Evolutionary conservation across 2,888 invertebrate species (phyloP), one percentile per base, ranked within the genome.

Genomic region (Meghimatium bilineatum): DNA sequence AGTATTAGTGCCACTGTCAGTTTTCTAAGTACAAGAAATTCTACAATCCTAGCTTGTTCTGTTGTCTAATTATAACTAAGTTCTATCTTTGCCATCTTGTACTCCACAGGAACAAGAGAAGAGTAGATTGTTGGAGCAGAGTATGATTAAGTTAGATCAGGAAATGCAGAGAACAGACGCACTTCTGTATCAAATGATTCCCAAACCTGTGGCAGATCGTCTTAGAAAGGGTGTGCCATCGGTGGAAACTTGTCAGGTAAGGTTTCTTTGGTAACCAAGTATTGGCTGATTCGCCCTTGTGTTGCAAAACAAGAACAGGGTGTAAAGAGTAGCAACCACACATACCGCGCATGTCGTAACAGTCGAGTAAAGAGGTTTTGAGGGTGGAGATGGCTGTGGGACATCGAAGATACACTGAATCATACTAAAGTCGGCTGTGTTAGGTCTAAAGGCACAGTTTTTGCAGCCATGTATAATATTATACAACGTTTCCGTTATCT

Each of bases 101-200:
- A 29, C 32, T 29, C 12, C 6, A 3, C 97, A 99, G 94, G 99
- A 99, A 92, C 97, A 98, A 90, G 96, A 98, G 92, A 99, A 99
- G 94, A 98, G 98, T 85, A 97, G 97, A 93, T 98, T 98, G 91
- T 94, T 99, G 78, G 98, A 98, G 91, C 98, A 98, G 91, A 98
- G 98, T 0, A 99, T 99, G 98, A 95, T 96, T 89, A 97, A 98
- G 92, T 94, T 99, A 87, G 99, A 99, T 92, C 97, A 97, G 88
- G 99, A 99, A 94, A 98, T 99, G 97, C 96, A 96, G 91, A 95
- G 98, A 86, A 99, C 99, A 0, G 99, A 99, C 92, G 97, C 98
- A 90, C 94, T 99, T 44, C 94, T 99, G 0, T 99, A 99, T 94
- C 99, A 99, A 95, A 99, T 99, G 98, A 98, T 99, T 95, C 99